These are phyloP conservation scores for Helicoverpa armigera DNA, from an alignment of 1,140 invertebrate genomes.

Conservation along the genomic window DNA sequence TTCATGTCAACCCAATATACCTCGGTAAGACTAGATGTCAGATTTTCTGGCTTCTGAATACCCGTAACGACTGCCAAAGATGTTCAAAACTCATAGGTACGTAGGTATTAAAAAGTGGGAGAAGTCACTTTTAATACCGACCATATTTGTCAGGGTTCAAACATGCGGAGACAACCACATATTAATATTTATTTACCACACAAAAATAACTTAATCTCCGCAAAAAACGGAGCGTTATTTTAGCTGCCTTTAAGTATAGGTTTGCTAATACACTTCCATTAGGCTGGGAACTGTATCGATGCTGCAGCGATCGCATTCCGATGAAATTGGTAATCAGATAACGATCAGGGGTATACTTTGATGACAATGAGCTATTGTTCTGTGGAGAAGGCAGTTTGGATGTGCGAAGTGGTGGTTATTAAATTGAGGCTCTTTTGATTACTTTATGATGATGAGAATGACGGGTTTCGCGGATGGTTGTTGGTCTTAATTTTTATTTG, in stretches of 20 bases:
- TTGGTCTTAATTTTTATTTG: too few species aligned
- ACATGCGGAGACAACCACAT: not conserved
- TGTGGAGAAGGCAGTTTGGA: conserved; percentile 54
- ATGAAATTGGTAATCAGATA: conserved; percentile 83
- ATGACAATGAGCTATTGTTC: conserved; percentile 43
- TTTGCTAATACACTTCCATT: conserved; percentile 78
- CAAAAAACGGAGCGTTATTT: conserved; percentile 60
- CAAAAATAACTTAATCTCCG: conserved; percentile 37
- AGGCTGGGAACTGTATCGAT: conserved; percentile 76
- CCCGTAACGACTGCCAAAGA: too few species aligned
- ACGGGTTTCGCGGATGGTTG: too few species aligned
- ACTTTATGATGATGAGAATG: not conserved
- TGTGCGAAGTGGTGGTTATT: not conserved
- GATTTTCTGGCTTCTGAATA: too few species aligned
- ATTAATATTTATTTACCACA: conserved; percentile 29
- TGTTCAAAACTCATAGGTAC: too few species aligned
- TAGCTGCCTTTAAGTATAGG: conserved; percentile 65
- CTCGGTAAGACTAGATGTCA: too few species aligned
- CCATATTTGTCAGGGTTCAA: too few species aligned
- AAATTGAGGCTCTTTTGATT: not conserved
- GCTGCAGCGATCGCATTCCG: conserved; percentile 74
- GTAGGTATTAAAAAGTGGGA: too few species aligned
- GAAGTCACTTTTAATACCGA: too few species aligned
- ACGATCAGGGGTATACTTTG: conserved; percentile 71
- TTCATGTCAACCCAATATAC: too few species aligned